Evolutionary conservation across 2,113 vertebrate genomes (phyloP), one percentile per base, ranked within the genome.

Genomic region (Pachypanchax playfairii): DNA sequence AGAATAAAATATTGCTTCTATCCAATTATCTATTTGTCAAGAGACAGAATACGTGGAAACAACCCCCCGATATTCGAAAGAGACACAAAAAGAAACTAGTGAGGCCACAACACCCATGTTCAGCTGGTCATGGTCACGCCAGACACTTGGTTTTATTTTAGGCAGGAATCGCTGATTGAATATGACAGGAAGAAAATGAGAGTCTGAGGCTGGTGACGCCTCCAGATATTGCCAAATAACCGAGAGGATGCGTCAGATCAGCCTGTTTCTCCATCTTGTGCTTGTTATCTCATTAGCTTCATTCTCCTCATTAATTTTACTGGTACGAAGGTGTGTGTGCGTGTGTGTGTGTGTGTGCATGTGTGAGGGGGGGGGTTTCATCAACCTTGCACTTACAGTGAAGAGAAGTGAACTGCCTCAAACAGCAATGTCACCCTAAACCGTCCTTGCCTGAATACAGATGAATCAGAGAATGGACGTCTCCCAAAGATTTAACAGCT

Each of bases 131-230:
- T 52, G 61, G 65, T 52, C 20, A 47, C 65, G n/a, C 75, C 65
- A 52, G 63, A 70, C 66, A 12, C 33, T 69, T 21, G 61, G 73
- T 72, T 85, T 77, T 78, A 78, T 77, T 85, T 84, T 85, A 72
- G 79, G 70, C 77, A 65, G 66, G 65, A 79, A 73, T 67, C 7
- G 26, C 76, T 89, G 80, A 89, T 89, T 85, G 79, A 80, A 88
- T 84, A 89, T 90, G 86, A 90, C 86, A 84, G 82, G 74, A 76
- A 80, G 86, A 88, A 90, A 89, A 90, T 86, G 86, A 87, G 79
- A 87, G 80, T 88, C 82, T 80, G 81, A 70, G 77, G 82, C 77
- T 48, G 53, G 73, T 80, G 82, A 82, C 75, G 82, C 79, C 77
- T 86, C 80, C 64, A 83, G 77, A 86, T 83, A 82, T 80, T 83